Evolutionary conservation across 2,113 vertebrate species (phyloP).

Genomic region (Dasyprocta punctata): DNA sequence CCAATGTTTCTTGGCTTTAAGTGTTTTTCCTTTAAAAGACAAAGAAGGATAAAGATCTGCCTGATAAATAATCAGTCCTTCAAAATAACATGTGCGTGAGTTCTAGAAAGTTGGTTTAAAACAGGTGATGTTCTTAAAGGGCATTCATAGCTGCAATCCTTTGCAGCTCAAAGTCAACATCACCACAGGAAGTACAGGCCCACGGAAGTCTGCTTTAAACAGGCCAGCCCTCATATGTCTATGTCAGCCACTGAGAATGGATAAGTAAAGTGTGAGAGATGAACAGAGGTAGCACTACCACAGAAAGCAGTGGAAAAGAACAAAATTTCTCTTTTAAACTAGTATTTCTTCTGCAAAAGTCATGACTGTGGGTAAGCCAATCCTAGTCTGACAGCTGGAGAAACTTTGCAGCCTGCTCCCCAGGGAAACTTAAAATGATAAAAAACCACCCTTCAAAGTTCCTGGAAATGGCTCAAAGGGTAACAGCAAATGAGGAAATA

Average conservation of each 20-base stretch:
- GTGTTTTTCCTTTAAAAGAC: not conserved
- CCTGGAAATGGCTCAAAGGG: not conserved
- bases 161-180: not conserved
- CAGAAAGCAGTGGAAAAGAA: not conserved
- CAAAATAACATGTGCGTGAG: not conserved
- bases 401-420: not conserved
- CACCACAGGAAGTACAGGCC: not conserved
- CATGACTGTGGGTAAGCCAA: not conserved
- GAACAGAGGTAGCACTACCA: not conserved
- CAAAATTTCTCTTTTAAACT: not conserved
- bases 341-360: not conserved
- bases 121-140: not conserved
- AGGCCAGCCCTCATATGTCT: not conserved
- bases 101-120: not conserved
- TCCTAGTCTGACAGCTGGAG: not conserved
- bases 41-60: not conserved
- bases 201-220: accelerated
- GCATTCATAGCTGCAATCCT: no score
- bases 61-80: not conserved
- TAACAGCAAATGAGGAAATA: not conserved
- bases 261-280: not conserved
- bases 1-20: not conserved
- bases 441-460: not conserved
- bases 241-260: accelerated
- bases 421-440: no score